Percentiles rank a stretch among this genome's conserved stretches.
Conservation (phyloP, 2,888 invertebrate species). For the Stenodema calcarata region DNA sequence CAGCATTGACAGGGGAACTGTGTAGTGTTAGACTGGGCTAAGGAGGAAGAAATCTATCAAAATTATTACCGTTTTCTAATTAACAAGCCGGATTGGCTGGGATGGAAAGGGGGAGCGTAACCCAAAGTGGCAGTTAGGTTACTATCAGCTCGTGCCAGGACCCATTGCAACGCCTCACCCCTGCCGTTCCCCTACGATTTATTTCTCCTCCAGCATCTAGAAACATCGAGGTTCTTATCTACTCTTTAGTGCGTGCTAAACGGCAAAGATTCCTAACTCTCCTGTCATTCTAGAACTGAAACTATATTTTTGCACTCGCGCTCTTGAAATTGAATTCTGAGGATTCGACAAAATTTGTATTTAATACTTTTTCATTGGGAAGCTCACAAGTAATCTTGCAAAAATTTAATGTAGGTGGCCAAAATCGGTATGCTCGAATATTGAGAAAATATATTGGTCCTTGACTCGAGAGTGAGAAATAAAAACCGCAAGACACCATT, state of each 20-base stretch:
- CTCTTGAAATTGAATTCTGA: not conserved
- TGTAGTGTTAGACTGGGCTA: not conserved
- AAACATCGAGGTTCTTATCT: constrained; percentile 17
- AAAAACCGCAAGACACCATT: constrained; percentile 24
- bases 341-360: not conserved
- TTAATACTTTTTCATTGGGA: no score
- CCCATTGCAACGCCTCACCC: constrained; percentile 12
- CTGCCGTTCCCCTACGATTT: constrained; percentile 9
- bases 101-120: constrained; percentile 1
- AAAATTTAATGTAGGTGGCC: no score
- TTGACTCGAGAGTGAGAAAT: not conserved
- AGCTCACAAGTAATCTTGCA: no score
- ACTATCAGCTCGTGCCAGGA: constrained; percentile 37
- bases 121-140: constrained; percentile 37
- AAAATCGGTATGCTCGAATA: not conserved
- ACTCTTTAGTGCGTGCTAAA: not conserved
- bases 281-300: not conserved
- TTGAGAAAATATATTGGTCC: not conserved
- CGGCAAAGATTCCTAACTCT: not conserved
- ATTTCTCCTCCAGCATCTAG: constrained; percentile 1
- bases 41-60: constrained; percentile 38
- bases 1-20: not conserved
- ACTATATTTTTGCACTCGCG: not conserved
- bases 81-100: constrained; percentile 4
- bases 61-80: constrained; percentile 29